Evolutionary conservation across 2,888 invertebrate species (phyloP), one percentile per base, ranked within the genome.

Genomic region (Eugnorisma glareosa): DNA sequence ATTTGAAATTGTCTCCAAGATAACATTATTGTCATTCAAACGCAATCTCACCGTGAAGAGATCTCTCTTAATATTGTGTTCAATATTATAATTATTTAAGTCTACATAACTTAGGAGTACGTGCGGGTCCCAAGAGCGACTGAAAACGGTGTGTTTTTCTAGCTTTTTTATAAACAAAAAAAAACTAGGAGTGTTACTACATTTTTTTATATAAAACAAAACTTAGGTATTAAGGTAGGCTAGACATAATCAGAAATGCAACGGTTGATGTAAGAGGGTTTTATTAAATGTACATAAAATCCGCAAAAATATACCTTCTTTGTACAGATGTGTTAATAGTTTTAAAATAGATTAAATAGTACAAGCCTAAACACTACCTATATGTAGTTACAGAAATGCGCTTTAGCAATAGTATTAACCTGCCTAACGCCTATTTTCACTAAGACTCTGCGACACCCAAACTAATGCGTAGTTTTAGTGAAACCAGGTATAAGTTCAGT

Each of bases 121-220:
- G 74, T 90, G 93, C 93, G 90, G 91, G 93, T 91, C 94, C 91
- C 73, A 35, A 73, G 93, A 82, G 93, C 92, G 95, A 95, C 94
- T 95, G 95, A 94, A 79, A 77, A 85, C 67, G 67, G 88, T 86
- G 89, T 88, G 91, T 90, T 92, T 91, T 83, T 93, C 90, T 94
- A 94, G 93, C 93, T 95, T 95, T 94, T 94, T 93, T 89, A 92
- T 92, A 90, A 72, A 57, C 59, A 87, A 78, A 88, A 85, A 73
- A 67, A 88, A 85, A 66, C 90, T 94, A 94, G 94, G 91, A 84
- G 92, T 91, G 92, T 93, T 93, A 92, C 87, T 89, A 90, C 83
- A 89, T 92, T 94, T 93, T 93, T 93, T 91, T 93, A 92, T 93
- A 92, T 90, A 90, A 67, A 92, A 91, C 91, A 90, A 88, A 89